Evolutionary conservation across 2,888 invertebrate genomes (phyloP).

Genomic region (Aleiodes alternator): DNA sequence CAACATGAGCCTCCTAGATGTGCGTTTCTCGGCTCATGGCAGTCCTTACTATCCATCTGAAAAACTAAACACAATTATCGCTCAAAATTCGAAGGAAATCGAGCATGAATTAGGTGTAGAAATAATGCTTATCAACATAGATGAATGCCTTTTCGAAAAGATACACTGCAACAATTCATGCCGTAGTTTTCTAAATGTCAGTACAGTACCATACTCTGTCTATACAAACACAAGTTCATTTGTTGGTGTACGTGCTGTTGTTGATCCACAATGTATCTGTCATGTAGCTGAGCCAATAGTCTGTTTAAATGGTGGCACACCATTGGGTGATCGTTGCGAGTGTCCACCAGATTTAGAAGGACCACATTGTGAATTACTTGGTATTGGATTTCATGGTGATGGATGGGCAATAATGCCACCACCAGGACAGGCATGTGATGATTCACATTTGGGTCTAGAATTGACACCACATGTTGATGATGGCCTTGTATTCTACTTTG

Average conservation of each 20-base stretch:
- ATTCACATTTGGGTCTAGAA: conserved; percentile 83
- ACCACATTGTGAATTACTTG: conserved; percentile 92
- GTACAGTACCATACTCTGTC: conserved; percentile 86
- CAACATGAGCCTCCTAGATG: conserved; percentile 82
- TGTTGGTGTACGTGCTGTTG: conserved; percentile 92
- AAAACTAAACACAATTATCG: conserved; percentile 90
- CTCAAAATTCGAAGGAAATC: conserved; percentile 82
- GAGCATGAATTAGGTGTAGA: conserved; percentile 84
- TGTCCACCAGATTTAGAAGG: conserved; percentile 88
- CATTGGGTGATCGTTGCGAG: conserved; percentile 80
- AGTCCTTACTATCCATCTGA: conserved; percentile 95
- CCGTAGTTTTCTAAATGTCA: conserved; percentile 85
- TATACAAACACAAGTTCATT: conserved; percentile 96
- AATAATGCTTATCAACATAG: conserved; percentile 93
- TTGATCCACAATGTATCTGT: conserved; percentile 88
- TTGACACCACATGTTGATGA: conserved; percentile 86
- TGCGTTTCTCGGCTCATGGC: conserved; percentile 94
- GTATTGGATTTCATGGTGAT: conserved; percentile 91
- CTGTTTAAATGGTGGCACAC: conserved; percentile 88
- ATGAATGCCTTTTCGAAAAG: conserved; percentile 89
- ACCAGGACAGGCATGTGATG: conserved; percentile 90
- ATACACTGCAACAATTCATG: conserved; percentile 86
- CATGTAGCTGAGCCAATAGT: conserved; percentile 77
- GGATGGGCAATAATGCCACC: conserved; percentile 94
- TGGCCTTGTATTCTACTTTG: conserved; percentile 93